Evolutionary conservation across 2,888 invertebrate species (phyloP), one percentile per base, ranked within the genome.

Genomic region (Drosophila demipolita): DNA sequence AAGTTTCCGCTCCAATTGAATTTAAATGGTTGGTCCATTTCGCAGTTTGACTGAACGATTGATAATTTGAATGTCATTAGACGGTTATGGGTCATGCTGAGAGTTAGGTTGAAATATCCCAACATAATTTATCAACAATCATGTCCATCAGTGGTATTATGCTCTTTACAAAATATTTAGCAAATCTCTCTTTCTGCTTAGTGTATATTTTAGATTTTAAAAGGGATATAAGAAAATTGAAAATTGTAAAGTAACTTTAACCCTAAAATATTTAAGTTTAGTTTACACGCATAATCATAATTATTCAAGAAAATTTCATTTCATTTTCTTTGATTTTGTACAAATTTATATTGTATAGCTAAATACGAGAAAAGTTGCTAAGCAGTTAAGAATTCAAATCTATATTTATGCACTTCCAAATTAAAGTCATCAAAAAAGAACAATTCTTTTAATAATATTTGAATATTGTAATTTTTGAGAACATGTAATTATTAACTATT

Each of bases 31-130:
- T 52, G 36, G 55, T 53, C 57, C 69, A 71, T 63, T 81, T 70
- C 70, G 53, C 78, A 75, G 52, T 66, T 64, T 57, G 59, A 35
- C 67, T 66, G 66, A 80, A 68, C 62, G 67, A 7, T 63, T 73
- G 66, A 73, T 74, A 86, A 86, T 80, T 86, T 68, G 66, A 71
- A 61, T 80, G 49, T 42, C 64, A 85, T 84, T 88, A 62, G 59
- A 20, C 20, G 40, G 17, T 32, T 29, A 48, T 52, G 70, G 48
- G 29, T 36, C 35, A 36, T 48, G 36, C 48, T 36, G 36, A 59
- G 35, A n/a, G 42, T 58, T 42, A 17, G 36, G 42, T 26, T 7
- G 6, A 52, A 58, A 68, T 69, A 32, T 36, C 36, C 38, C 9
- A 15, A 17, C 15, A 42, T 63, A 45, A 66, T 72, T 68, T 61